Evolutionary conservation across 2,113 vertebrate genomes (phyloP).

Genomic region (Trogon melanurus): DNA sequence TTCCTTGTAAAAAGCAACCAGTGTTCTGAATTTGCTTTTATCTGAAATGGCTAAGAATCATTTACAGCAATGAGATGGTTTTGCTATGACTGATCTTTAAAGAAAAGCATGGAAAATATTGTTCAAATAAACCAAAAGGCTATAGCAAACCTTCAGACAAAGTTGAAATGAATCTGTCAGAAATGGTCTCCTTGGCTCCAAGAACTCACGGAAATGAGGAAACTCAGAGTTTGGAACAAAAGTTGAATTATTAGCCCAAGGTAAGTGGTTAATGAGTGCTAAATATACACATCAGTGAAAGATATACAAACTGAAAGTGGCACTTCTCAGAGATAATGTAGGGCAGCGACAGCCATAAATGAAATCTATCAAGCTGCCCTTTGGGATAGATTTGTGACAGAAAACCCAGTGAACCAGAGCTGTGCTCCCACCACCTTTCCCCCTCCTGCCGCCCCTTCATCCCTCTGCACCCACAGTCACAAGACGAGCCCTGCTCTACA

Average conservation of each 20-base stretch:
- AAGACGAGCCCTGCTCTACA: background rate
- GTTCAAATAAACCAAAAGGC: background rate
- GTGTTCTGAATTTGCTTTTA: background rate
- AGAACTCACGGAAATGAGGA: background rate
- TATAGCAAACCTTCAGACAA: background rate
- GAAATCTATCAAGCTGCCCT: background rate
- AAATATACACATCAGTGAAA: conserved; percentile 42
- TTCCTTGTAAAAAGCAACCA: background rate
- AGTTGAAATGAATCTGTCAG: conserved; percentile 2
- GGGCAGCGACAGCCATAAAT: background rate
- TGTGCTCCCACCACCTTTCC: rapidly evolving
- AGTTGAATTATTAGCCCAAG: conserved; percentile 43
- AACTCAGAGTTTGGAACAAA: background rate
- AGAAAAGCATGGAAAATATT: background rate
- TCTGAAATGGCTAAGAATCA: background rate
- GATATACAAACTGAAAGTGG: conserved; percentile 37
- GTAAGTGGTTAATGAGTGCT: conserved; percentile 57
- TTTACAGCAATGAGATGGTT: background rate
- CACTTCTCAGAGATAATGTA: background rate
- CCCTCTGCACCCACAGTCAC: background rate
- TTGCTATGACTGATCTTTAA: background rate
- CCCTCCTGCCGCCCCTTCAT: background rate
- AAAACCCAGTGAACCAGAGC: background rate
- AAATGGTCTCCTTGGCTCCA: background rate
- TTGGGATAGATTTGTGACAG: background rate